A percentile compares a stretch with the other conserved stretches of the same genome.
Conservation (phyloP, 2,797 vertebrate species). For the Crocodylus rhombifer region DNA sequence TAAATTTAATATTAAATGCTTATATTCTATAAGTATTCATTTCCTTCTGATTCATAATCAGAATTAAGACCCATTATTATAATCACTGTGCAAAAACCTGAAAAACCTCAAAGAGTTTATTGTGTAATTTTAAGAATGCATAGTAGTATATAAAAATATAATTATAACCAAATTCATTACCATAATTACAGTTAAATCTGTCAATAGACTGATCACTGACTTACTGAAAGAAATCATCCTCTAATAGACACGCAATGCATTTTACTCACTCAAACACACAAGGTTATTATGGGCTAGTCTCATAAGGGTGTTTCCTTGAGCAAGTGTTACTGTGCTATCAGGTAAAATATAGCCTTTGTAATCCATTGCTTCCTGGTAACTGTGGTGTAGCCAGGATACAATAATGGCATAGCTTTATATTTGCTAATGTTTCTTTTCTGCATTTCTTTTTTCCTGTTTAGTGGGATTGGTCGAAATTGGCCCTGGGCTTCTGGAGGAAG, state of each 20-base stretch:
- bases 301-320: background rate
- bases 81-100: background rate
- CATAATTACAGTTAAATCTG: background rate
- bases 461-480: slow-evolving; percentile 97
- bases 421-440: background rate
- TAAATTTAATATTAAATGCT: background rate
- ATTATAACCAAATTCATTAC: too few relatives aligned
- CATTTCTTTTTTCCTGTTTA: slow-evolving; percentile 66
- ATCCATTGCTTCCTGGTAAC: background rate
- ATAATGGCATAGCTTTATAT: background rate
- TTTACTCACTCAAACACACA: background rate
- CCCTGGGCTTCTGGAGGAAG: slow-evolving; percentile 99
- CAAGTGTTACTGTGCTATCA: background rate
- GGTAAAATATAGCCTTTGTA: background rate
- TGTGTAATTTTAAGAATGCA: background rate
- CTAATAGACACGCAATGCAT: background rate
- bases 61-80: background rate
- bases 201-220: background rate
- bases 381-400: background rate
- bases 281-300: background rate
- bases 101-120: background rate
- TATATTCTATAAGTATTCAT: background rate
- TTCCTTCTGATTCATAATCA: background rate
- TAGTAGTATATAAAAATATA: background rate
- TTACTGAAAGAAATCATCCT: background rate